Base-by-base conservation (phyloP, 2,888 invertebrate genomes). In the Amiota communis region DNA sequence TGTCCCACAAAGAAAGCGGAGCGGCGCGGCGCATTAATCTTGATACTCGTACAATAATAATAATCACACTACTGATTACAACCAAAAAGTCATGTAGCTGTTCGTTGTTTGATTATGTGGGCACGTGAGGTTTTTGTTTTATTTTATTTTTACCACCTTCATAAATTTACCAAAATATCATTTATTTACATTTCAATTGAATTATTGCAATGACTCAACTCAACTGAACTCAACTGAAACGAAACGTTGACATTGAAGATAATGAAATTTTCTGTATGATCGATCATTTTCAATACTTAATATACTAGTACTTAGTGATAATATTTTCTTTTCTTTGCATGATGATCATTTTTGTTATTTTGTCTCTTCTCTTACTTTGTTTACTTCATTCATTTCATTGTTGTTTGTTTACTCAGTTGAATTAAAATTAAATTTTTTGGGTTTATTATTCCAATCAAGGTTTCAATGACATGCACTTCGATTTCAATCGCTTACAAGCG, bases 201-300 rank as follows among this genome's bases (percentile, higher is more conserved):
- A 53, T 53, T 11, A 49, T 65, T 48, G 48, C 65, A 65, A 48
- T 20, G 48, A 17, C 48, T 48, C 3, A 59, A 59, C 3, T 36
- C 36, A 36, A 36, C 36, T 6, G 8, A 36, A 36, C 36, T 36
- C 36, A 36, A 65, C 17, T 2, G 65, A n/a, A 4, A 46, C 11
- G 65, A n/a, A 4, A 46, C 48, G 48, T 65, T 65, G 65, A 65
- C 47, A 65, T 65, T 65, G 65, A 65, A 36, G 36, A 6, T 36
- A 36, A 36, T 36, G 63, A 15, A 63, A 63, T 13, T n/a, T n/a
- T 15, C 13, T 8, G 17, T 20, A 11, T 59, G 59, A 59, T 63
- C 15, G 64, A 46, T 10, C 48, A 49, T 49, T 48, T 65, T 36
- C 8, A 36, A 36, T 36, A 36, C 8, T 36, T n/a, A n/a, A 6